Evolutionary conservation across 2,888 invertebrate species (phyloP).

Genomic region (Archips xylosteana): DNA sequence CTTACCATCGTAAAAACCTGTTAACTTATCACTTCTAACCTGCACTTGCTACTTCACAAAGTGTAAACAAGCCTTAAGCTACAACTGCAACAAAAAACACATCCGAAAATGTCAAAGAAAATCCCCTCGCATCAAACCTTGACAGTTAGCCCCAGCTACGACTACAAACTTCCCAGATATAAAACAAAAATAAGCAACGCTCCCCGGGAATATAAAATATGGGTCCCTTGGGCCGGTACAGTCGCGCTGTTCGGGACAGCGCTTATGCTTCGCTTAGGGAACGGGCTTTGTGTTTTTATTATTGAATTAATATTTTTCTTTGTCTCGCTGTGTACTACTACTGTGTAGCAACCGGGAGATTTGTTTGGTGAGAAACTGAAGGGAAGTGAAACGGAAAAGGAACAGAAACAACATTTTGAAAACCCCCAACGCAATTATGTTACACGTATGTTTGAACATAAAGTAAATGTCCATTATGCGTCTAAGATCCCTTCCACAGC

Average conservation of each 20-base stretch:
- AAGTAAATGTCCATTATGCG: too few species aligned
- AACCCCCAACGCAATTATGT: too few species aligned
- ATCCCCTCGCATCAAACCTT: slow-evolving; percentile 14
- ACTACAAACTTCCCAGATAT: slow-evolving; percentile 31
- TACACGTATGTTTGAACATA: too few species aligned
- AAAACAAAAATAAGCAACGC: slow-evolving; percentile 42
- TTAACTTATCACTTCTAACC: too few species aligned
- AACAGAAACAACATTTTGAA: too few species aligned
- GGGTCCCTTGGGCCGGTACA: slow-evolving; percentile 33
- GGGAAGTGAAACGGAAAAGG: too few species aligned
- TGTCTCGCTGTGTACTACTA: not conserved
- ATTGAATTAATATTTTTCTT: not conserved
- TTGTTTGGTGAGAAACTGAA: not conserved
- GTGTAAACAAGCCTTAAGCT: too few species aligned
- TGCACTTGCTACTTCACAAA: too few species aligned
- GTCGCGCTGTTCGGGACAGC: slow-evolving; percentile 12
- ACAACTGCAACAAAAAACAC: too few species aligned
- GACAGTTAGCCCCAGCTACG: slow-evolving; percentile 21
- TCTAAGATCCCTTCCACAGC: too few species aligned
- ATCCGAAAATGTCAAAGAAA: not conserved
- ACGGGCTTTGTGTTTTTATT: slow-evolving; percentile 11
- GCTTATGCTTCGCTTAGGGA: slow-evolving; percentile 11
- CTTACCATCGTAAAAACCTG: too few species aligned
- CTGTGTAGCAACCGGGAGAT: not conserved
- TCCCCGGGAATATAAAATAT: slow-evolving; percentile 41